Evolutionary conservation across 2,797 vertebrate species (phyloP), one percentile per base, ranked within the genome.

Genomic region (Galagoides demidoff): DNA sequence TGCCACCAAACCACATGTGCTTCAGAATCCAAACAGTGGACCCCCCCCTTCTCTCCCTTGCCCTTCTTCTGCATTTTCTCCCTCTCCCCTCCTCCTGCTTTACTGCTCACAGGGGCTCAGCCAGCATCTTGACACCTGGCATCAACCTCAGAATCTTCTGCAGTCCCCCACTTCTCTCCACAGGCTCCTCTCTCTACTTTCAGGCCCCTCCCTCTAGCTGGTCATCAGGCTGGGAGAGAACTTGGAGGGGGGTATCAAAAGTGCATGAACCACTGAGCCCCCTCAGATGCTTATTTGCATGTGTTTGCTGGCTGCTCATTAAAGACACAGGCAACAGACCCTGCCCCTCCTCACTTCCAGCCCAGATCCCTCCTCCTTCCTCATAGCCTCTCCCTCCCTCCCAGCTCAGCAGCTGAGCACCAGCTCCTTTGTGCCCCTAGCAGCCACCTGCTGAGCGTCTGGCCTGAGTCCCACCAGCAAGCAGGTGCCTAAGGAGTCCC

Each of bases 371-470:
- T 90, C 52, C 59, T n/a, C 39, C 55, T 27, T 63, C 19, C 49
- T 23, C 71, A n/a, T 59, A 76, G 92, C 89, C 52, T 81, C 55
- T 55, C 85, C 59, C 77, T 82, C 84, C 93, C 88, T 96, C 77
- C 55, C 79, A 85, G 78, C 79, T 79, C 81, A 89, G 93, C 94
- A 94, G 96, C 93, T 87, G 95, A 96, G 90, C 79, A 71, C 90
- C 92, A 96, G 92, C 90, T 85, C 81, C 92, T 96, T 97, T 97
- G 97, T 96, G 78, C 93, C 95, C 59, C 66, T 91, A 70, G 90
- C 96, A 82, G 92, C 97, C 96, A 95, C 94, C 96, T 97, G 94
- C 92, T 97, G 96, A 95, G 87, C n/a, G 37, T 95, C 95, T 98
- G 97, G 97, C 96, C 95, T 29, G 57, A 64, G 79, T 96, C 97